Evolutionary conservation across 2,797 vertebrate genomes (phyloP).

Genomic region (Eulemur rubriventer): DNA sequence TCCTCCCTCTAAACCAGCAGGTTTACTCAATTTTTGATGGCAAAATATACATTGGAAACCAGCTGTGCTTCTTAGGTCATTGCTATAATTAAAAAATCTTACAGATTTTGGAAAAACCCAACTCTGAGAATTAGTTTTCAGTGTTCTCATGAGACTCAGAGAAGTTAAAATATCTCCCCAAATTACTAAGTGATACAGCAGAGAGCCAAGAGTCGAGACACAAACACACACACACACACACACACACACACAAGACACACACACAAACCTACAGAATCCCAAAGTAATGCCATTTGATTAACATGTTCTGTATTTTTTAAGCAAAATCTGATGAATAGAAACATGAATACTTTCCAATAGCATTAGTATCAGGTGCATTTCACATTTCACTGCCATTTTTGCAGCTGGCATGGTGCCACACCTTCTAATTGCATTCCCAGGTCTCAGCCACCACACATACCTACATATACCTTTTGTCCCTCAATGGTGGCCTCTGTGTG

Average conservation of each 20-base stretch:
- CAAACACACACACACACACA: background rate
- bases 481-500: background rate
- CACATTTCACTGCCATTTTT: background rate
- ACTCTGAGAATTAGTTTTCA: background rate
- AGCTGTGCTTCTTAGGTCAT: constrained; percentile 4
- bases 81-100: constrained; percentile 36
- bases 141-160: background rate
- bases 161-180: background rate
- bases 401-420: background rate
- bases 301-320: background rate
- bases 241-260: background rate
- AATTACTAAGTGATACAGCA: background rate
- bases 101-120: background rate
- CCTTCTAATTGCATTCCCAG: constrained; percentile 33
- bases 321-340: background rate
- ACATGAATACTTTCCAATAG: rapidly evolving
- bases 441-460: background rate
- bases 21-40: background rate
- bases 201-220: background rate
- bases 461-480: background rate
- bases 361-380: background rate
- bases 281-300: background rate
- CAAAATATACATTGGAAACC: background rate
- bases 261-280: background rate
- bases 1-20: background rate